Conservation (phyloP, 37 sponge, comb jelly and placozoan species). For the Bolinopsis microptera region DNA sequence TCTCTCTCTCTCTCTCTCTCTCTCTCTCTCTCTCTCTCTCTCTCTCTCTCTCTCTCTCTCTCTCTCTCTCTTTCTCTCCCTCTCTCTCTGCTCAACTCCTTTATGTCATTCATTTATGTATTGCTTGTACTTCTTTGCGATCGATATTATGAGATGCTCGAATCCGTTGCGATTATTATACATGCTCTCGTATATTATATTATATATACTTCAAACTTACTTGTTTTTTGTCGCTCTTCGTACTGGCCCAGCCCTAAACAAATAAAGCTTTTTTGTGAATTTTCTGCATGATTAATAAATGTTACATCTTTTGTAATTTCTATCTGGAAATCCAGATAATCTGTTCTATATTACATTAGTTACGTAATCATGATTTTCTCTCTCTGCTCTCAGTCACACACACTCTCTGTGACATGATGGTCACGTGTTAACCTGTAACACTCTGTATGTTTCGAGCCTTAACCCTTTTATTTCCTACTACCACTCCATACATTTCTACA, state of each 20-base stretch:
- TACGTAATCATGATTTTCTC: background rate
- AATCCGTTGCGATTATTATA: background rate
- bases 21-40: background rate
- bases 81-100: background rate
- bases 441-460: background rate
- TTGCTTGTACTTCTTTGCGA: background rate
- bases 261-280: background rate
- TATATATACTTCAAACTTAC: no score
- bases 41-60: slow-evolving; percentile 7
- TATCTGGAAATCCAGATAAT: background rate
- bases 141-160: background rate
- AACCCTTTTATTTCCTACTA: no score
- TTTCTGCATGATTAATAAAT: background rate
- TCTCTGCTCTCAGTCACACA: no score
- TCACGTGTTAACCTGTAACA: background rate
- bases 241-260: background rate
- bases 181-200: background rate
- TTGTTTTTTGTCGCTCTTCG: background rate
- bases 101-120: background rate
- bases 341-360: background rate
- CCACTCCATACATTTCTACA: no score
- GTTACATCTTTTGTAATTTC: background rate
- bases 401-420: no score
- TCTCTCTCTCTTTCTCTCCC: slow-evolving; percentile 13
- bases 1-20: background rate